Evolutionary conservation across 2,888 invertebrate species (phyloP).

Genomic region (Nephrotoma guestfalica): DNA sequence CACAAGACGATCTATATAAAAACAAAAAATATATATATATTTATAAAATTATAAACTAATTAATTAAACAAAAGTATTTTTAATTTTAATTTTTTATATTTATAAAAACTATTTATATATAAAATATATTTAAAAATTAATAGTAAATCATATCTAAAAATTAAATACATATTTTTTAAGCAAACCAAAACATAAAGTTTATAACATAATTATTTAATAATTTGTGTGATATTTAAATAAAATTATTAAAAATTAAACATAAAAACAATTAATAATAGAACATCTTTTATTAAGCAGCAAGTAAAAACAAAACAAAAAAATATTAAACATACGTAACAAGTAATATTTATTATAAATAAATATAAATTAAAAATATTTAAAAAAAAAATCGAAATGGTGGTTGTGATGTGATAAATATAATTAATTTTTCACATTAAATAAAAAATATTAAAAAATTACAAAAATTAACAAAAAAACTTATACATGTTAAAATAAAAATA

Average conservation of each 20-base stretch:
- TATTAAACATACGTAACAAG: neutral
- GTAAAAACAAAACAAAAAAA: neutral
- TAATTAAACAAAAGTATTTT: neutral
- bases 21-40: neutral
- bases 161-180: neutral
- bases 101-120: neutral
- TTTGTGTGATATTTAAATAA: neutral
- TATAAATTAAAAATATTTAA: neutral
- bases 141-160: neutral
- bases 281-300: neutral
- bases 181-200: neutral
- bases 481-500: neutral
- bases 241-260: neutral
- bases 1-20: neutral
- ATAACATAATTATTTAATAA: neutral
- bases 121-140: neutral
- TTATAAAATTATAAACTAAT: neutral
- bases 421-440: neutral
- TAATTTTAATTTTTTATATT: neutral
- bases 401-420: neutral
- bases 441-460: neutral
- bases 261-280: neutral
- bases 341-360: neutral
- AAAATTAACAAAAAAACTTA: neutral
- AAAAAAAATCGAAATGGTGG: neutral